phyloP scores from a whole-genome alignment of 2,113 vertebrate species.

The Chlamydotis undulata region DNA sequence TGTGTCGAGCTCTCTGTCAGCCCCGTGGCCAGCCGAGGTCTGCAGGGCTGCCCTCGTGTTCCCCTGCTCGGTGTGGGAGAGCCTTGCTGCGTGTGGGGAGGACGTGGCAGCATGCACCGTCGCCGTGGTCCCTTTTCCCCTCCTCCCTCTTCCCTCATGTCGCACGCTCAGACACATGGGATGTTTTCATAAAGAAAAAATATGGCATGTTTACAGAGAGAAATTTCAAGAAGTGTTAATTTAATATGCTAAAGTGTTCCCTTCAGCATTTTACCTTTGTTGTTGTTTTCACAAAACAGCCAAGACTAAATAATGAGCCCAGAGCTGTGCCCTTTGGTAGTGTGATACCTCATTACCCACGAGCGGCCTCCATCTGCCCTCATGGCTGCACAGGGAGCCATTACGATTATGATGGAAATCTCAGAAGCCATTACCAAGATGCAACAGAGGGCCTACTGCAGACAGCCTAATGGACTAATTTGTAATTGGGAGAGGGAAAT shows the following conservation, averaged over 20 bases:
- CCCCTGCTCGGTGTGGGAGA: not conserved
- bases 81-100: not conserved
- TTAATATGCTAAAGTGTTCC: slow-evolving; percentile 84
- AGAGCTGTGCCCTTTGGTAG: slow-evolving; percentile 96
- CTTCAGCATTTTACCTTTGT: slow-evolving; percentile 83
- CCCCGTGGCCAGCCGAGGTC: fast-evolving
- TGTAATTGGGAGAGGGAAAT: slow-evolving; percentile 99
- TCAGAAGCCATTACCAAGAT: slow-evolving; percentile 99
- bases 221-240: slow-evolving; percentile 84
- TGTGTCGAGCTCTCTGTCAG: not conserved
- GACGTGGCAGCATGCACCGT: not conserved
- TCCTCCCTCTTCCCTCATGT: slow-evolving; percentile 14
- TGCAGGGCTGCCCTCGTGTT: fast-evolving
- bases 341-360: slow-evolving; percentile 99
- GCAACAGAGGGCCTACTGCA: slow-evolving; percentile 94
- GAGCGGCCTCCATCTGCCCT: slow-evolving; percentile 99
- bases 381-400: slow-evolving; percentile 97
- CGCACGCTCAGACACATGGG: slow-evolving; percentile 20
- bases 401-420: slow-evolving; percentile 99
- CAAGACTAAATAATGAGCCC: slow-evolving; percentile 94
- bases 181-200: slow-evolving; percentile 77
- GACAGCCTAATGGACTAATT: slow-evolving; percentile 99
- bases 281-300: slow-evolving; percentile 86
- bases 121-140: slow-evolving; percentile 46
- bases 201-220: slow-evolving; percentile 80